Conservation (phyloP, 2,797 vertebrate genomes). For the Hipposideros larvatus region DNA sequence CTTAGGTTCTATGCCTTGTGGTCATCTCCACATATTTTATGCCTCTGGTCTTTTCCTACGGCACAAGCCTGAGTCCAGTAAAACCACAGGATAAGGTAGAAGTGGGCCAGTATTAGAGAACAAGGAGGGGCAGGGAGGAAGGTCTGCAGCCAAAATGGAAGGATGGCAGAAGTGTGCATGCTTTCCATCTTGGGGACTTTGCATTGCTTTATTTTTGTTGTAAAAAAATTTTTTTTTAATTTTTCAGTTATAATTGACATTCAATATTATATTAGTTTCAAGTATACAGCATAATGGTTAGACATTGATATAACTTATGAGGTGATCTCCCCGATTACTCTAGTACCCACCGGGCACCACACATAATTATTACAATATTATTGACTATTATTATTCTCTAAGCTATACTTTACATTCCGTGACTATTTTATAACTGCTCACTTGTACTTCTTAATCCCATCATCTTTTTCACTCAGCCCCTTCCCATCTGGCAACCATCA, state of each 20-base stretch:
- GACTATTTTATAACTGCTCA: neutral
- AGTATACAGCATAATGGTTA: neutral
- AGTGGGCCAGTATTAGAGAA: neutral
- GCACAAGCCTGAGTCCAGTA: no score
- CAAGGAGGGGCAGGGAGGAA: no score
- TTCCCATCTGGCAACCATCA: no score
- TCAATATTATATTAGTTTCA: neutral
- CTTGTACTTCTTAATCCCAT: neutral
- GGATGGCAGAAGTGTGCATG: accelerated
- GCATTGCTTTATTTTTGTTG: neutral
- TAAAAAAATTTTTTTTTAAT: neutral
- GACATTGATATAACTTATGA: neutral
- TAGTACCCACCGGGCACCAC: neutral
- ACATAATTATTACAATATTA: neutral
- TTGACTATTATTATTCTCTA: neutral
- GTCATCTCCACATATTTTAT: neutral
- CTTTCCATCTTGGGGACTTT: neutral
- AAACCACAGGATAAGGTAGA: accelerated
- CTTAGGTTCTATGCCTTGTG: no score
- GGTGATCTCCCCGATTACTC: neutral
- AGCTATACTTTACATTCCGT: neutral
- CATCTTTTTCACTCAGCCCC: no score
- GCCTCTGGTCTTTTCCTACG: no score
- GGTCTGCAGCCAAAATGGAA: accelerated
- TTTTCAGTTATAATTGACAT: neutral